These are phyloP conservation scores for Charina bottae DNA, from an alignment of 2,113 vertebrate genomes.

Conservation along the genomic window DNA sequence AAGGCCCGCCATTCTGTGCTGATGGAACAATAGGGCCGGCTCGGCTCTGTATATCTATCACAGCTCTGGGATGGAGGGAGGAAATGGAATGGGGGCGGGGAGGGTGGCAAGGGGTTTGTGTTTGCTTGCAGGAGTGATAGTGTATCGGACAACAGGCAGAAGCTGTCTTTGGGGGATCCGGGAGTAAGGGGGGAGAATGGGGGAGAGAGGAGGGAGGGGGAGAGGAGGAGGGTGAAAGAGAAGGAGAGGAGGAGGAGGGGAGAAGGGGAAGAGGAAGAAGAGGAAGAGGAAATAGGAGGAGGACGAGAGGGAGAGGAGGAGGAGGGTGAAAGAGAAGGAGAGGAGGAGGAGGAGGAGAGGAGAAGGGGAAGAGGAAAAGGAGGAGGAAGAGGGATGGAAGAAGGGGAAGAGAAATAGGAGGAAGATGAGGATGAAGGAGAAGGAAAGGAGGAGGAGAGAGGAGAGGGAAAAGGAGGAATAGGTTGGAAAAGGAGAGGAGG, in stretches of 20 bases:
- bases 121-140: constrained; percentile 10
- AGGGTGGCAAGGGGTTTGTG: not conserved
- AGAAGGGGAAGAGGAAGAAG: not conserved
- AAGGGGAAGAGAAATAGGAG: too few species aligned
- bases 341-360: too few species aligned
- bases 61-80: not conserved
- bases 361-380: too few species aligned
- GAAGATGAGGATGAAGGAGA: too few species aligned
- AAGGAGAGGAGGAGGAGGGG: constrained; percentile 28
- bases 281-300: too few species aligned
- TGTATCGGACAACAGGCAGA: not conserved
- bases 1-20: constrained; percentile 61
- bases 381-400: too few species aligned
- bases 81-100: not conserved
- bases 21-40: constrained; percentile 41
- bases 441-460: not conserved
- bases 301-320: not conserved
- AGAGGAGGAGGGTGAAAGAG: not conserved
- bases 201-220: not conserved
- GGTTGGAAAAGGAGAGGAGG: too few species aligned
- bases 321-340: too few species aligned
- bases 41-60: constrained; percentile 45
- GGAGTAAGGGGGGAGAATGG: not conserved
- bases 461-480: not conserved
- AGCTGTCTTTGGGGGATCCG: not conserved